phyloP scores from a whole-genome alignment of 2,888 invertebrate genomes.

The Clunio marinus region DNA sequence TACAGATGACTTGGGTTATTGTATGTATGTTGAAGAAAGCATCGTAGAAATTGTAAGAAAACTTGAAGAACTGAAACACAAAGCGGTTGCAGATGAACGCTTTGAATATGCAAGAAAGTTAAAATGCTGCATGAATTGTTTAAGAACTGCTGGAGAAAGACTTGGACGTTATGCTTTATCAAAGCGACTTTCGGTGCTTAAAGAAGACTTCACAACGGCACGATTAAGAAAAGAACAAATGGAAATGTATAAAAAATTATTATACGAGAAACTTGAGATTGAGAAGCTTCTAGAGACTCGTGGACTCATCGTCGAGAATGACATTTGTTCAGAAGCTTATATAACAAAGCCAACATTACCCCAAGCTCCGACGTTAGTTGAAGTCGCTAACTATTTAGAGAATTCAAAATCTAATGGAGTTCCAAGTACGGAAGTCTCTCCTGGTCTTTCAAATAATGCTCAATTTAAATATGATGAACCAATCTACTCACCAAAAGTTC shows the following conservation, averaged over 20 bases:
- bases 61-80: conserved; percentile 80
- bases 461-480: conserved; percentile 46
- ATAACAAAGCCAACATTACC: conserved; percentile 49
- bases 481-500: conserved; percentile 46
- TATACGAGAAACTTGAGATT: conserved; percentile 70
- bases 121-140: conserved; percentile 77
- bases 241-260: conserved; percentile 72
- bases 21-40: conserved; percentile 94
- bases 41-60: conserved; percentile 79
- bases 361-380: conserved; percentile 49
- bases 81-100: conserved; percentile 85
- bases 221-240: conserved; percentile 84
- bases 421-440: not conserved
- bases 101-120: conserved; percentile 91
- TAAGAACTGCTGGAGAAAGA: conserved; percentile 82
- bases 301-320: conserved; percentile 56
- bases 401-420: conserved; percentile 43
- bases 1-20: conserved; percentile 89
- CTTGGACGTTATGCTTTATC: conserved; percentile 87
- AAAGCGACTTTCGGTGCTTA: conserved; percentile 85
- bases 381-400: conserved; percentile 45
- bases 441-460: not conserved
- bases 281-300: conserved; percentile 73
- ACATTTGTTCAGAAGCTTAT: conserved; percentile 48
- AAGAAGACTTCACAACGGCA: conserved; percentile 90